Evolutionary conservation across 2,888 invertebrate genomes (phyloP), one percentile per base, ranked within the genome.

Genomic region (Noctuana brunneofusca): DNA sequence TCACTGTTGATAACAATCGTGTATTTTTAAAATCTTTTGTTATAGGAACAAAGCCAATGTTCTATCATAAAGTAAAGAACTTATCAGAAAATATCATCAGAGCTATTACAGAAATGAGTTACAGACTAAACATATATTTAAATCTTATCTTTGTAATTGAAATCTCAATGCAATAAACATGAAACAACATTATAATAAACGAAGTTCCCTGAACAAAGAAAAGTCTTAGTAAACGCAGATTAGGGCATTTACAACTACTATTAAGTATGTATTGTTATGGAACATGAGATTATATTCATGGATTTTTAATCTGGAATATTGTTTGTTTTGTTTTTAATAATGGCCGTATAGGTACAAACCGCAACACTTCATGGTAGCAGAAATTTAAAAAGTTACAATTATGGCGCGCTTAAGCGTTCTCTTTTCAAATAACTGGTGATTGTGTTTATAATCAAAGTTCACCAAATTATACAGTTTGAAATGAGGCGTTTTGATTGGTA

Each of bases 401-500:
- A 55, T 24, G 11, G 9, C 8, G n/a, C 43, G 43, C 22, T 43
- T 43, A 56, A 27, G 32, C 48, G 58, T 73, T 73, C 76, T 78
- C 73, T 78, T 82, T 83, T 81, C 76, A 78, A 85, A 87, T 86
- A 84, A 81, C 81, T 80, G 86, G 72, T 72, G 80, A 80, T 84
- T 80, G 77, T 75, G 74, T 80, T 86, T 84, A 79, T 82, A 87
- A 84, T 86, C 80, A 83, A 86, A 84, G 78, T 81, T 83, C 83
- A 82, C 88, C 85, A 85, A 86, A 85, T 87, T 86, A 86, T 63
- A 60, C 20, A 53, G 65, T 63, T 82, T 80, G 83, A 83, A 82
- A 83, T 71, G 81, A 74, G 69, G 75, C 72, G 68, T 74, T 77
- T 66, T 75, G 81, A 87, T 88, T 86, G 87, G 86, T 69, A 71